Base-by-base conservation (phyloP, 2,113 vertebrate genomes). In the Pterophyllum scalare region DNA sequence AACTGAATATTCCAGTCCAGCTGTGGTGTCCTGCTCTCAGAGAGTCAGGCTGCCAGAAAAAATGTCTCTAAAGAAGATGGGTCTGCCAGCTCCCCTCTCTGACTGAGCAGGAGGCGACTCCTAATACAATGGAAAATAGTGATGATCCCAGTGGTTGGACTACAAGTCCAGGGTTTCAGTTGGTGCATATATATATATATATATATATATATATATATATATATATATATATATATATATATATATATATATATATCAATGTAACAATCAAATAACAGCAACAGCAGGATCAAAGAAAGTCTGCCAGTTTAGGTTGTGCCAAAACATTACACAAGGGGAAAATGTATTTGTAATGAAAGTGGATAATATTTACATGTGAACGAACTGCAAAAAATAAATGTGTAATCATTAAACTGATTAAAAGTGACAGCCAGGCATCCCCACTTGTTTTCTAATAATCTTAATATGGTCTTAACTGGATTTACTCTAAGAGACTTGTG, bases 1-100 rank as follows among this genome's bases (percentile, higher is more conserved):
- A 91, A 91, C 77, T 87, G 77, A 91, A 88, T 87, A 87, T 84
- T 85, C 84, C 86, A 86, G 89, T 65, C 67, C 83, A 83, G 74
- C 84, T 88, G 87, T 67, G 88, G 80, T 87, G 62, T 79, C 85
- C 81, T 70, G 82, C 65, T 59, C 59, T 75, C 40, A 7, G 54
- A 58, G 56, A 28, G 31, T 64, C 52, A 59, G 64, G 22, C 19
- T 56, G 79, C 79, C 85, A 72, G 67, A 72, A 54, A 46, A 52
- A 72, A 72, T 72, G 46, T 49, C 49, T 59, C 2, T 75, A 33
- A 49, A 58, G 82, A 78, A 43, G 62, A 83, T 24, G 80, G 6
- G 46, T 58, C 86, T 83, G 83, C 84, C 88, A 80, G 76, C 65
- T 85, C 70, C 10, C 28, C 26, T 75, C 77, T 84, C 62, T 59